Percentiles rank a stretch among this genome's conserved stretches.
phyloP scores from a whole-genome alignment of 2,797 vertebrate species.

The Botia almorhae region DNA sequence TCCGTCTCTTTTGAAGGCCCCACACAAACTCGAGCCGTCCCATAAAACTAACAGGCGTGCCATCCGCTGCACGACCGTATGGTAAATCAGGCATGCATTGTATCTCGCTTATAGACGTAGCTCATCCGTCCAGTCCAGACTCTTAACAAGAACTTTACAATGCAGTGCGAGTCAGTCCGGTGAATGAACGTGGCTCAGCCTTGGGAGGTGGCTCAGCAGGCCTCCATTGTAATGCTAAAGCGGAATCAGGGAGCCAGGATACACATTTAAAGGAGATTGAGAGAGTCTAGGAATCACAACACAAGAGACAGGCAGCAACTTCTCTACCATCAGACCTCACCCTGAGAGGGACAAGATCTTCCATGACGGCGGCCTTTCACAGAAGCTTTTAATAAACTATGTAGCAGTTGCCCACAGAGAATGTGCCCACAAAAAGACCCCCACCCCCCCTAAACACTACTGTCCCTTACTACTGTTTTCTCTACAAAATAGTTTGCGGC shows the following conservation, averaged over 20 bases:
- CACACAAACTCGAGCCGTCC: slow-evolving; percentile 53
- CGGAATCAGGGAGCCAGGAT: slow-evolving; percentile 59
- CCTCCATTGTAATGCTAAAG: slow-evolving; percentile 63
- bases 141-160: slow-evolving; percentile 64
- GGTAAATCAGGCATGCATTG: slow-evolving; percentile 58
- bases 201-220: slow-evolving; percentile 60
- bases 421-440: not conserved
- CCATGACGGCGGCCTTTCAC: slow-evolving; percentile 20
- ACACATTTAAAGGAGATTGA: slow-evolving; percentile 53
- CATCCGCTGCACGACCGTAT: slow-evolving; percentile 51
- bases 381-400: slow-evolving; percentile 14
- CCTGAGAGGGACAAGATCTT: slow-evolving; percentile 11
- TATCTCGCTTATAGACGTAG: slow-evolving; percentile 54
- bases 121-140: slow-evolving; percentile 55
- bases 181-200: slow-evolving; percentile 56
- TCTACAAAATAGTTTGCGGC: not conserved
- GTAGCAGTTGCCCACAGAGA: not conserved
- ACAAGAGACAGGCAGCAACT: slow-evolving; percentile 48
- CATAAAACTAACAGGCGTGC: slow-evolving; percentile 59
- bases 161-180: slow-evolving; percentile 48
- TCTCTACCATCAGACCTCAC: slow-evolving; percentile 46
- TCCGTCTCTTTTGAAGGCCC: slow-evolving; percentile 37
- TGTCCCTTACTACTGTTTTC: not conserved
- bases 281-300: slow-evolving; percentile 43
- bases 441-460: too few relatives aligned